Percentiles rank a stretch among this genome's conserved stretches.
These are phyloP conservation scores for Lochmaea crataegi DNA, from an alignment of 2,888 invertebrate species.

Conservation along the genomic window DNA sequence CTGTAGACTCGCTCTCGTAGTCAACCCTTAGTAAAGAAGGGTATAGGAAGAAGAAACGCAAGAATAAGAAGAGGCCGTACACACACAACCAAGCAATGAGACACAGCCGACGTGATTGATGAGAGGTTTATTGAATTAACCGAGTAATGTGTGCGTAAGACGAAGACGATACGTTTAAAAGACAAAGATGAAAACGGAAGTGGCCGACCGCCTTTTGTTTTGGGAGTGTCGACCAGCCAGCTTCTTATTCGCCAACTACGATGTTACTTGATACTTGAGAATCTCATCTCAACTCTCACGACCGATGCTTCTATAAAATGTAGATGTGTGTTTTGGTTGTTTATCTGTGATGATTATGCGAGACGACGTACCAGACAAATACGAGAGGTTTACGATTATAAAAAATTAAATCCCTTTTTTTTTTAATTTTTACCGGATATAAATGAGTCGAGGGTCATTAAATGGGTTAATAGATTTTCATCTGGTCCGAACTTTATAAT, in stretches of 20 bases:
- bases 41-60: conserved; percentile 20
- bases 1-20: neutral
- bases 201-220: conserved; percentile 61
- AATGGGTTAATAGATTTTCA: too few species aligned
- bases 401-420: neutral
- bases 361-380: neutral
- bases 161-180: neutral
- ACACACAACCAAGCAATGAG: conserved; percentile 18
- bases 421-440: too few species aligned
- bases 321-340: conserved; percentile 9
- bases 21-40: conserved; percentile 13
- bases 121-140: conserved; percentile 58
- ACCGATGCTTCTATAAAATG: conserved; percentile 1
- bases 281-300: neutral
- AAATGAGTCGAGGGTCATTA: too few species aligned
- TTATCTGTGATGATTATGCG: neutral
- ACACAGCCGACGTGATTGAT: conserved; percentile 52
- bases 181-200: conserved; percentile 50
- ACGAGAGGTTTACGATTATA: neutral
- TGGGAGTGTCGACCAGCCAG: conserved; percentile 57
- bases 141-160: conserved; percentile 35
- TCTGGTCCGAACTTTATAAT: too few species aligned
- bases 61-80: conserved; percentile 36
- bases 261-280: conserved; percentile 18
- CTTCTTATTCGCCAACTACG: conserved; percentile 54